Percentiles rank a stretch among this genome's conserved stretches.
These are phyloP conservation scores for Mellilla xanthometata DNA, from an alignment of 2,888 invertebrate genomes.

Conservation along the genomic window DNA sequence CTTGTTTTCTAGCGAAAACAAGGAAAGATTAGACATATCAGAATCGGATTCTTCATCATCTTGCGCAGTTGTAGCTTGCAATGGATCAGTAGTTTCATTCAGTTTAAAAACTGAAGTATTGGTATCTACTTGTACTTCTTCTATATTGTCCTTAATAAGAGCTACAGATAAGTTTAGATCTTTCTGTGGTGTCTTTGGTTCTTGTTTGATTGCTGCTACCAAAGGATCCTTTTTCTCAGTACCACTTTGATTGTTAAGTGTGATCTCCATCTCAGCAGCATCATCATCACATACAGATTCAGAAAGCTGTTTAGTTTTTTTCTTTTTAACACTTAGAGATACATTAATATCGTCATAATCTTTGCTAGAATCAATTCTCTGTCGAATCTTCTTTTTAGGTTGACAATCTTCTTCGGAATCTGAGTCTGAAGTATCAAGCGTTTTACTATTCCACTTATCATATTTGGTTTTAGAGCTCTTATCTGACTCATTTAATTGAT, in stretches of 20 bases:
- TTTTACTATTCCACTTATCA: conserved; percentile 45
- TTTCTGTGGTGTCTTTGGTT: conserved; percentile 61
- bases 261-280: conserved; percentile 63
- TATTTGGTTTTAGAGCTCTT: conserved; percentile 28
- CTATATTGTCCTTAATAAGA: conserved; percentile 50
- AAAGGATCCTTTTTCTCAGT: conserved; percentile 54
- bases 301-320: conserved; percentile 43
- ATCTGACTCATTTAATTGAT: conserved; percentile 48
- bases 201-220: conserved; percentile 49
- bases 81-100: conserved; percentile 55
- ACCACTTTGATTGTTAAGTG: conserved; percentile 41
- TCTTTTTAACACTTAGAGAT: conserved; percentile 36
- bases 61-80: conserved; percentile 42
- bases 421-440: conserved; percentile 48
- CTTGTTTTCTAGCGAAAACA: conserved; percentile 44
- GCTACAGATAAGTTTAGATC: conserved; percentile 48
- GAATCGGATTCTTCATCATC: conserved; percentile 38
- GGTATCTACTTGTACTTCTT: conserved; percentile 49
- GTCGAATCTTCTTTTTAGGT: conserved; percentile 51
- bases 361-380: conserved; percentile 56
- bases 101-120: conserved; percentile 46
- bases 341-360: conserved; percentile 32
- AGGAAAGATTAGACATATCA: conserved; percentile 40
- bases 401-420: conserved; percentile 40
- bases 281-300: conserved; percentile 46